phyloP scores from a whole-genome alignment of 37 sponge, comb jelly and placozoan species.

The Hormiphora californensis region DNA sequence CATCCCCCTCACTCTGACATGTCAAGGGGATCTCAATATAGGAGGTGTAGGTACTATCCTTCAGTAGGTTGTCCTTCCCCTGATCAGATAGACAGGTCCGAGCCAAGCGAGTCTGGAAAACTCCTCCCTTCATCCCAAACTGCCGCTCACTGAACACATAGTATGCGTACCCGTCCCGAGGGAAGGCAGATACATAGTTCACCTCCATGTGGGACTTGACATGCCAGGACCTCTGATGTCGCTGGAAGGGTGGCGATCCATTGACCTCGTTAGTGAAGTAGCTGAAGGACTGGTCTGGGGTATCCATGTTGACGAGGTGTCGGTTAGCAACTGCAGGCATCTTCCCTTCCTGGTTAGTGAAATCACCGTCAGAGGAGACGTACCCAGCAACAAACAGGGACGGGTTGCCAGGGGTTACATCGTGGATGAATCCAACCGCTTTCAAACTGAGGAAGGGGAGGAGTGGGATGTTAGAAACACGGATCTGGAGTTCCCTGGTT shows the following conservation, averaged over 20 bases:
- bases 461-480: neutral
- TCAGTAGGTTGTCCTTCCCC: neutral
- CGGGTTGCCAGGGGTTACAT: slow-evolving; percentile 5
- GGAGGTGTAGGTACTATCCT: slow-evolving; percentile 39
- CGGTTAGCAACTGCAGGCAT: neutral
- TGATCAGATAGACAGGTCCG: slow-evolving; percentile 13
- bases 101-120: neutral
- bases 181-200: neutral
- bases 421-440: neutral
- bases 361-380: slow-evolving; percentile 18
- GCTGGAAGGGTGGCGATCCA: too few relatives aligned
- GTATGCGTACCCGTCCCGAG: neutral
- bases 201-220: slow-evolving; percentile 11
- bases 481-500: too few relatives aligned
- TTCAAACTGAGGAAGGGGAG: neutral
- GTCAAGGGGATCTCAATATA: slow-evolving; percentile 10
- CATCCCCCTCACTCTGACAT: neutral
- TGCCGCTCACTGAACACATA: neutral
- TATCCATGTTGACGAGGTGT: neutral
- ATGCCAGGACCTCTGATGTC: slow-evolving; percentile 30
- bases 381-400: neutral
- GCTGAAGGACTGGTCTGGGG: neutral
- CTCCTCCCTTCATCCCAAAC: too few relatives aligned
- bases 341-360: neutral
- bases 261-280: slow-evolving; percentile 28